Percentiles rank a stretch among this genome's conserved stretches.
These are phyloP conservation scores for Serranus cabrilla DNA, from an alignment of 2,797 vertebrate species.

Conservation along the genomic window DNA sequence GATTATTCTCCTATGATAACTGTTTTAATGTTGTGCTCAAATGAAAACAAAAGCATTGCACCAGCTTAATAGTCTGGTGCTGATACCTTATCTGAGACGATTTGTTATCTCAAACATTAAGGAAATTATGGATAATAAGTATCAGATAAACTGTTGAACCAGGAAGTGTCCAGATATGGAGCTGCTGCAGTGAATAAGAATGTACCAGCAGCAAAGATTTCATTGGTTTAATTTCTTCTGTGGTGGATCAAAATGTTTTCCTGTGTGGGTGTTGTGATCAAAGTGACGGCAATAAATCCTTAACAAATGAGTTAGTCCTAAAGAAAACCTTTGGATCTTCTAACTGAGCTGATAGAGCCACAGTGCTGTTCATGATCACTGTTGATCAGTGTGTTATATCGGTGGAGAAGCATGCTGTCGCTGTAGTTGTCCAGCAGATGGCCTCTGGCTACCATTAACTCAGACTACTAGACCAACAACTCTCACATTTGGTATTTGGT, in stretches of 20 bases:
- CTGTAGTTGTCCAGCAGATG: constrained; percentile 66
- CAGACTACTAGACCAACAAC: not conserved
- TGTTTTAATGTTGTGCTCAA: not conserved
- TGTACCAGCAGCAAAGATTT: not conserved
- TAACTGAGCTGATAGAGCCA: not conserved
- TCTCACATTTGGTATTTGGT: not conserved
- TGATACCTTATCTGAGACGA: not conserved
- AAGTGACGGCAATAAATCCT: not conserved
- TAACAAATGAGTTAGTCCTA: not conserved
- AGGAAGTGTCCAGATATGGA: not conserved
- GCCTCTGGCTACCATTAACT: constrained; percentile 38
- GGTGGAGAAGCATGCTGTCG: not conserved
- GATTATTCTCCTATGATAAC: too few species aligned
- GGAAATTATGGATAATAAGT: not conserved
- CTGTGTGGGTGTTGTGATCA: not conserved
- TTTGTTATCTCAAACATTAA: constrained; percentile 3
- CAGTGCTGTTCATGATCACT: not conserved
- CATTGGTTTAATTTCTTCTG: not conserved
- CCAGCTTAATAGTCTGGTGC: not conserved
- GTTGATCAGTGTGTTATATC: too few species aligned
- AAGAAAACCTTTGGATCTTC: not conserved
- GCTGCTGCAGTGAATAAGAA: not conserved
- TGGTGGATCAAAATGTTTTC: not conserved
- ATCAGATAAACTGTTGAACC: constrained; percentile 18
- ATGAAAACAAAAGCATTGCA: not conserved